These are phyloP conservation scores for Clunio marinus DNA, from an alignment of 2,888 invertebrate genomes.

Conservation along the genomic window DNA sequence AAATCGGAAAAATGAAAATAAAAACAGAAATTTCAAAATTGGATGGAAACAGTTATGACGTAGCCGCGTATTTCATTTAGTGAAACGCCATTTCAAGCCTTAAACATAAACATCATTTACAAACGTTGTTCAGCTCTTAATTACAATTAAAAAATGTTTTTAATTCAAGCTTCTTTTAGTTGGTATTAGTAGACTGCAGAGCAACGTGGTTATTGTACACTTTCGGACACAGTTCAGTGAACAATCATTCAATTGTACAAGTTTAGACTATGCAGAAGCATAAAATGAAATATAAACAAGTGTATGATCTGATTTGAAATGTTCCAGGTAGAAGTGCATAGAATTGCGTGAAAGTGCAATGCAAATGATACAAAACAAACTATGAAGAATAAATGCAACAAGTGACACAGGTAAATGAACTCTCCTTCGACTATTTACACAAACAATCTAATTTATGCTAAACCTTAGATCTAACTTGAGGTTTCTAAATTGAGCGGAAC, in stretches of 20 bases:
- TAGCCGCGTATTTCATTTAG: neutral
- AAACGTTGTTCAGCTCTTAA: neutral
- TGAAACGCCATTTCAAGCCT: neutral
- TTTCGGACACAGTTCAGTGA: conserved; percentile 22
- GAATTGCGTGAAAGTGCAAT: neutral
- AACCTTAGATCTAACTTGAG: neutral
- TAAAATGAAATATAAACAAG: neutral
- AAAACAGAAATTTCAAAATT: neutral
- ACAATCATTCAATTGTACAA: conserved; percentile 7
- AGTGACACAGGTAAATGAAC: conserved; percentile 23
- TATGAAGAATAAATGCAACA: neutral
- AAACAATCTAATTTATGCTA: conserved; percentile 33
- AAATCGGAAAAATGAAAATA: neutral
- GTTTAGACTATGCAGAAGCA: neutral
- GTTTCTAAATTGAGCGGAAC: conserved; percentile 14
- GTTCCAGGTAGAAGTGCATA: neutral
- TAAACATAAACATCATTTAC: conserved; percentile 6
- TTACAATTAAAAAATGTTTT: conserved; percentile 20
- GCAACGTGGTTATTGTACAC: conserved; percentile 32
- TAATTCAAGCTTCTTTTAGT: neutral
- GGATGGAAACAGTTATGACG: neutral
- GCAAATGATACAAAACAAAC: neutral
- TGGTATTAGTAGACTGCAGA: neutral
- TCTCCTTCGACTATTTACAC: neutral
- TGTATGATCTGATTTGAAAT: neutral